Conservation (phyloP, 2,888 invertebrate genomes). For the Dascillus cervinus region DNA sequence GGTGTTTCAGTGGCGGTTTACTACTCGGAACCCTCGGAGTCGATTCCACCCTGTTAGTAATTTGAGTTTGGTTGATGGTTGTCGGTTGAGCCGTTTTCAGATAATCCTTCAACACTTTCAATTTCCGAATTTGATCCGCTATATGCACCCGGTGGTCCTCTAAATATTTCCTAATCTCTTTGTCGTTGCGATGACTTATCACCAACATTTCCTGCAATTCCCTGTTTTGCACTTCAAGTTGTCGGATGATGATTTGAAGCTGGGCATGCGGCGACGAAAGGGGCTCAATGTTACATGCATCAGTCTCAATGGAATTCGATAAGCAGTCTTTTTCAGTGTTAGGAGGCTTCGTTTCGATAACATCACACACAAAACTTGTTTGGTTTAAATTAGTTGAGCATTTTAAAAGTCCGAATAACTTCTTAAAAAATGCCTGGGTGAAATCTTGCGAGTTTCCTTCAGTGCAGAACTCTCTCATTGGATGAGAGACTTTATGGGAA, state of each 20-base stretch:
- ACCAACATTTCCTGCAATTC: conserved; percentile 45
- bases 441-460: conserved; percentile 26
- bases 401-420: conserved; percentile 27
- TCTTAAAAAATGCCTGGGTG: conserved; percentile 28
- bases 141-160: conserved; percentile 57
- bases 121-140: conserved; percentile 56
- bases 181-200: conserved; percentile 34
- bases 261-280: conserved; percentile 51
- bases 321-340: conserved; percentile 25
- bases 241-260: conserved; percentile 61
- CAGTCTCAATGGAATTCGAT: conserved; percentile 20
- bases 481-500: conserved; percentile 58
- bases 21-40: conserved; percentile 32
- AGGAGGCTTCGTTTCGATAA: conserved; percentile 33
- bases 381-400: conserved; percentile 24
- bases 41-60: conserved; percentile 21
- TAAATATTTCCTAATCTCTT: conserved; percentile 47
- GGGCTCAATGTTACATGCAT: conserved; percentile 27
- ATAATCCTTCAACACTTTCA: conserved; percentile 53
- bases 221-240: conserved; percentile 62
- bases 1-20: conserved; percentile 25
- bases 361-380: conserved; percentile 10
- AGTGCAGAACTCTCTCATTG: conserved; percentile 56
- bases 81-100: conserved; percentile 17
- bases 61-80: conserved; percentile 6